Evolutionary conservation across 2,113 vertebrate species (phyloP), one percentile per base, ranked within the genome.

Genomic region (Oreochromis tanganicae): DNA sequence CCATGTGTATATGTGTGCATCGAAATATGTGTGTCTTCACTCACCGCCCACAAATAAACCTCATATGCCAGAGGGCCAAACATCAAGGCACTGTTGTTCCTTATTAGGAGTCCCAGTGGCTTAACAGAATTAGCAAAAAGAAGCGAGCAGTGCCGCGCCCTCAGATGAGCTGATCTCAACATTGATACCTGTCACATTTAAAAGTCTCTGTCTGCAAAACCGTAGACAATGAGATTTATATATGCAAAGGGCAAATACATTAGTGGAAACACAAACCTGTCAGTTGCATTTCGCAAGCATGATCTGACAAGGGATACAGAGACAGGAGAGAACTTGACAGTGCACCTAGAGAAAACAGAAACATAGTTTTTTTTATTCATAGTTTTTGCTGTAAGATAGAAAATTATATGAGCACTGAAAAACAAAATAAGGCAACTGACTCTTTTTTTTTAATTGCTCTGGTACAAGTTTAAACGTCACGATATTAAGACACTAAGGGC

Each of bases 11-110:
- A 66, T 71, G 89, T 83, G 84, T 78, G 59, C 61, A 83, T 84
- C 79, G 21, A 89, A 88, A 87, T 89, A 88, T 55, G 56, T 78
- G 84, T 55, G 68, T 84, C 92, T 92, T 89, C 83, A 80, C 93
- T 93, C 88, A 43, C 91, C 92, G 41, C 94, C 94, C 92, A 94
- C 95, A 95, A 94, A 94, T 92, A 93, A 90, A 91, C 86, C 94
- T 93, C 52, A 36, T 46, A 78, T 9, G 89, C 95, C 93, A 93
- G 92, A 94, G 93, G 94, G 92, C 88, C 90, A 94, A 93, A 95
- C 94, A 96, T 95, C 89, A 94, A 93, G 93, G 91, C 88, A 1
- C 87, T 73, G 89, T 89, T 89, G 86, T 91, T 93, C 81, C 92
- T 92, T 92, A 94, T 95, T 94, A 91, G 86, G 85, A 90, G 90